A percentile compares a stretch with the other conserved stretches of the same genome.
Conservation (phyloP, 2,797 vertebrate species). For the Chlorospingus semifuscus region DNA sequence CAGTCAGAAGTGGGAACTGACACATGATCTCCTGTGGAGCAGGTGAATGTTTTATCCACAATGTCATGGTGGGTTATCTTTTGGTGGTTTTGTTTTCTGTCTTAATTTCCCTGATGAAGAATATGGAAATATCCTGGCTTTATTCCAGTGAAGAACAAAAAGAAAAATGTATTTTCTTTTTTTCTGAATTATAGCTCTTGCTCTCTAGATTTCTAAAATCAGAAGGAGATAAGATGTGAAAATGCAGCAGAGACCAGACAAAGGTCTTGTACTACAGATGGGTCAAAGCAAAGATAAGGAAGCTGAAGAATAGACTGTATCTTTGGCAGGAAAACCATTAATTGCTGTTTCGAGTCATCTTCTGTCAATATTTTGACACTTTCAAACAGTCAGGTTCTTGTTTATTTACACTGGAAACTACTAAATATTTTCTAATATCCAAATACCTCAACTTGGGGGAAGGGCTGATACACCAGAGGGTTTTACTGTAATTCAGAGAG, state of each 20-base stretch:
- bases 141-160: not conserved
- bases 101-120: not conserved
- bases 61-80: not conserved
- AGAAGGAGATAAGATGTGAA: not conserved
- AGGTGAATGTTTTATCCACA: not conserved
- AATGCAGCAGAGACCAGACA: not conserved
- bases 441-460: not conserved
- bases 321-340: not conserved
- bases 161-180: fast-evolving
- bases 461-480: fast-evolving
- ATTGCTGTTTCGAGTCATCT: not conserved
- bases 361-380: not conserved
- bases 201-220: not conserved
- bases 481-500: not conserved
- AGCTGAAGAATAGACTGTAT: not conserved
- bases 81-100: not conserved
- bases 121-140: not conserved
- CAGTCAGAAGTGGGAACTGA: not conserved
- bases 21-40: not conserved
- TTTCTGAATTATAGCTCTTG: not conserved
- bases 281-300: not conserved
- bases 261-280: not conserved
- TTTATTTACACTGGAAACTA: not conserved
- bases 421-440: not conserved
- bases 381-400: not conserved